Base-by-base conservation (phyloP, 2,888 invertebrate species). In the Polymixis lichenea region DNA sequence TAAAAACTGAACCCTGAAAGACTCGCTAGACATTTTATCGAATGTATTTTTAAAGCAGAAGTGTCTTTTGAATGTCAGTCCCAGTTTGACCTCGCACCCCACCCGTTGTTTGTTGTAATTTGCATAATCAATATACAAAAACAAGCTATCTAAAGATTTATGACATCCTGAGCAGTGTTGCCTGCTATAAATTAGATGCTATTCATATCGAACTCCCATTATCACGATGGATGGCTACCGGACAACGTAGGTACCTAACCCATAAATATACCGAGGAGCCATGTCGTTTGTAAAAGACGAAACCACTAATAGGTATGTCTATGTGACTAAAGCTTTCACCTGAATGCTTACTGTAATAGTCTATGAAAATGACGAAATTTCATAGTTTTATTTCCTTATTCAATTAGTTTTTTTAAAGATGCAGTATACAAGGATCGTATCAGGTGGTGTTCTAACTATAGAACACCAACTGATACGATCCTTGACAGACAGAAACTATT, bases 91-190 rank as follows among this genome's bases (percentile, higher is more conserved):
- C 65, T 43, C 66, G 55, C 56, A 72, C 55, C 46, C 64, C 25
- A 53, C 38, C 32, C 60, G n/a, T 68, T 84, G 72, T 61, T 84
- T 56, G 58, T 69, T 25, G 43, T 49, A 28, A 87, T 87, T 86
- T 85, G 38, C 78, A 87, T 87, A 82, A 76, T 87, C 82, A 82
- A 87, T 80, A 80, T 76, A 49, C 70, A 85, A 85, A 82, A 82
- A 77, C 77, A 82, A 85, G 75, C 72, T 60, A 60, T 72, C 67
- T 58, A 46, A 68, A 55, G 78, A 85, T 80, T 87, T 85, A 78
- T 74, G 66, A 69, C 73, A 77, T 77, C 75, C 75, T 73, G 64
- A 67, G 61, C 62, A 60, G 62, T 61, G 72, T 74, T 78, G 70
- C n/a, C 19, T 67, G 73, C 70, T 64, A 85, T 80, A 83, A 85